Base-by-base conservation (phyloP, 2,797 vertebrate genomes). In the Sebastes diaconus region DNA sequence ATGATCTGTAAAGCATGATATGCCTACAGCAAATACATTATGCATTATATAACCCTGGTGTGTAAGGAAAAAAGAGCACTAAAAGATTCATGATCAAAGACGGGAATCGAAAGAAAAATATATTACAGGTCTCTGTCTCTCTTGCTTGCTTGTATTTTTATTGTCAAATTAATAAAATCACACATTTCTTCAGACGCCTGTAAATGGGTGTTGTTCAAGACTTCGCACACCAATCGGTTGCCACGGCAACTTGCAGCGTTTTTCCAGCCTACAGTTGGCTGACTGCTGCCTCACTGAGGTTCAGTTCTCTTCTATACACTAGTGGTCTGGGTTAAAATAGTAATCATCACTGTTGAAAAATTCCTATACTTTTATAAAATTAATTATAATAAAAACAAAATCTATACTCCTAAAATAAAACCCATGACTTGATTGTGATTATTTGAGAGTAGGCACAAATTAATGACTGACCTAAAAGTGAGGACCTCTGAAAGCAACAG, bases 191-290 rank as follows among this genome's bases (percentile, higher is more conserved):
- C 79, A 86, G 73, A 92, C 71, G 60, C 70, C 16, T n/a, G 58
- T 83, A 84, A 79, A 88, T 61, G 63, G 66, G 66, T 85, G 88
- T 80, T 84, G 83, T 90, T 91, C 70, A 71, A 84, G 85, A 86
- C 85, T 82, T 90, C 79, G 89, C 88, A 83, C 89, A 85, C 83
- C 86, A 83, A 92, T 87, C 34, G 34, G 93, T 94, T 93, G 80
- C 90, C 88, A 90, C 30, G 84, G 90, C 81, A 94, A 94, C 94
- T 79, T 69, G 79, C 84, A 57, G 83, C 88, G 67, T 88, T 88
- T 84, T 88, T 86, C 68, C 20, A 80, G 63, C 86, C 89, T 90
- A 68, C 63, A 91, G 80, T 90, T 83, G 69, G 83, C 81, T 84
- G 87, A 85, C 84, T 88, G 75, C 88, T 87, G 85, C 89, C 84